A percentile compares a stretch with the other conserved stretches of the same genome.
phyloP scores from a whole-genome alignment of 2,888 invertebrate species.

The Dendrolimus houi region DNA sequence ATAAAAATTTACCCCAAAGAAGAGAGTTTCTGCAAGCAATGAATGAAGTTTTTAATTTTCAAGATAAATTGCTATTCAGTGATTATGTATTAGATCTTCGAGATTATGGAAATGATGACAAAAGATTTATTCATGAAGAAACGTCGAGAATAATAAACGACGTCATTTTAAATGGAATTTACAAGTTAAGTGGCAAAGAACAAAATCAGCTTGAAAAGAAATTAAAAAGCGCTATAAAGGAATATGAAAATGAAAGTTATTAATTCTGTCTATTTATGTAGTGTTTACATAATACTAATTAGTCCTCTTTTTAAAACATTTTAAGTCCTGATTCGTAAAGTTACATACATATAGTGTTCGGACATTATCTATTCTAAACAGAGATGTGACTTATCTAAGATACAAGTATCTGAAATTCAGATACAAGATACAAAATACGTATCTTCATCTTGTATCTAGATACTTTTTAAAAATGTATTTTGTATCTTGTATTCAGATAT shows the following conservation, averaged over 20 bases:
- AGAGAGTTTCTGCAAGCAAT: slow-evolving; percentile 35
- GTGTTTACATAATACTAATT: too few species aligned
- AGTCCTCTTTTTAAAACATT: too few species aligned
- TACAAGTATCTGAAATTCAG: too few species aligned
- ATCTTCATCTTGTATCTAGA: too few species aligned
- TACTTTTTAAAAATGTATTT: too few species aligned
- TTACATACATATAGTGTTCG: too few species aligned
- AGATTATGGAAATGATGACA: slow-evolving; percentile 18
- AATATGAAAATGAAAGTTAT: slow-evolving; percentile 16
- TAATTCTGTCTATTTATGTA: too few species aligned
- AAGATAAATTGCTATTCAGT: slow-evolving; percentile 29
- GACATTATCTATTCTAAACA: too few species aligned
- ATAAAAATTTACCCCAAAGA: slow-evolving; percentile 16
- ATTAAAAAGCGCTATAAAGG: slow-evolving; percentile 29
- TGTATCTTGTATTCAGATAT: too few species aligned
- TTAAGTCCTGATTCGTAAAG: too few species aligned
- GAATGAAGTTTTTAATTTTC: slow-evolving; percentile 31
- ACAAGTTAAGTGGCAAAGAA: slow-evolving; percentile 15
- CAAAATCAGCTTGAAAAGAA: slow-evolving; percentile 19
- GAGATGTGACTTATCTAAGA: too few species aligned
- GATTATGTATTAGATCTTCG: slow-evolving; percentile 33
- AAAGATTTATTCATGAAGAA: slow-evolving; percentile 14
- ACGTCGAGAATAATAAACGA: slow-evolving; percentile 19
- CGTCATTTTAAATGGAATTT: slow-evolving; percentile 19
- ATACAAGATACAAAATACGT: too few species aligned